These are phyloP conservation scores for Harmothoe impar DNA, from an alignment of 2,888 invertebrate species.

Conservation along the genomic window DNA sequence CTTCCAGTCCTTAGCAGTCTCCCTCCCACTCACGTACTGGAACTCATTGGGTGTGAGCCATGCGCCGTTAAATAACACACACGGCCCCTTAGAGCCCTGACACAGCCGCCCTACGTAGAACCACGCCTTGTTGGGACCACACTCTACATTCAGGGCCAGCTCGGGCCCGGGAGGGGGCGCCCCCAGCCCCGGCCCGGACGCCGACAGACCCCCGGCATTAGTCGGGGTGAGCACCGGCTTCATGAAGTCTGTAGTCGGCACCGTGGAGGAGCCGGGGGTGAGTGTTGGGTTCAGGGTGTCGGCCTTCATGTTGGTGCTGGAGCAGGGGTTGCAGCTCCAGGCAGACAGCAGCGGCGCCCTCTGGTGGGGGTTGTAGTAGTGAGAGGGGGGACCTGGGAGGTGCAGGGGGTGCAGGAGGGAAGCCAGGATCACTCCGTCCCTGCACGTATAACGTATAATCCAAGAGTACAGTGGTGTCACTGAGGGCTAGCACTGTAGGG, in stretches of 20 bases:
- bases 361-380: not conserved
- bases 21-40: constrained; percentile 84
- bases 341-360: not conserved
- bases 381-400: not conserved
- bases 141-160: constrained; percentile 81
- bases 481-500: too few species aligned
- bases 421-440: not conserved
- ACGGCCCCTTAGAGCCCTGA: constrained; percentile 85
- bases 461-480: too few species aligned
- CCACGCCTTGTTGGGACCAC: constrained; percentile 81
- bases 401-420: not conserved
- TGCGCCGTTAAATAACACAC: constrained; percentile 82
- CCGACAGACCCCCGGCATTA: not conserved
- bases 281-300: not conserved
- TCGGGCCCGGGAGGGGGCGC: constrained; percentile 48
- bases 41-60: constrained; percentile 85
- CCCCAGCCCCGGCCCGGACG: not conserved
- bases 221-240: constrained; percentile 59
- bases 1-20: constrained; percentile 85
- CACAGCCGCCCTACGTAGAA: constrained; percentile 83
- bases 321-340: not conserved
- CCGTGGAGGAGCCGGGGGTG: not conserved
- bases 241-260: not conserved
- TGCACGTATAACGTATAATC: not conserved
- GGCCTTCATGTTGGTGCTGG: constrained; percentile 12